Percentiles rank a stretch among this genome's conserved stretches.
These are phyloP conservation scores for Drosophila affinis DNA, from an alignment of 2,888 invertebrate species.

Conservation along the genomic window DNA sequence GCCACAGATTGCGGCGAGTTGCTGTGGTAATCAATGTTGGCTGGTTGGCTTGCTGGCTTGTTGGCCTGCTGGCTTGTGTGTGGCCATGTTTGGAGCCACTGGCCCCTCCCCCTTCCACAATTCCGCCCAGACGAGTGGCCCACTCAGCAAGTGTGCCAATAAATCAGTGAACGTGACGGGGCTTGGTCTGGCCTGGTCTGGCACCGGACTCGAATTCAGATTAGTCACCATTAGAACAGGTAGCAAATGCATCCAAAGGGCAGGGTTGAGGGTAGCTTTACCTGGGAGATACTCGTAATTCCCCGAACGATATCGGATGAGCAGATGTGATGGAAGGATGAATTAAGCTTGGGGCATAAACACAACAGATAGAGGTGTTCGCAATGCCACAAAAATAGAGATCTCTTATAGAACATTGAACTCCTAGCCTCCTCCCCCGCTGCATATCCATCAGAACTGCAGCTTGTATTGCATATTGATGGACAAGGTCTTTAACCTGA, in stretches of 20 bases:
- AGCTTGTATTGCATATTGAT: conserved; percentile 31
- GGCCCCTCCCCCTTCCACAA: neutral
- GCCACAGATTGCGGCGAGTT: conserved; percentile 30
- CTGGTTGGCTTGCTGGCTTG: conserved; percentile 4
- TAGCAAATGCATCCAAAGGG: conserved; percentile 12
- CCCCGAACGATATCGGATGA: neutral
- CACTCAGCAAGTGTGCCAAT: conserved; percentile 73
- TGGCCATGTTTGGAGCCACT: conserved; percentile 38
- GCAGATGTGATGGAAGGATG: conserved; percentile 19
- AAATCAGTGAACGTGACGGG: conserved; percentile 72
- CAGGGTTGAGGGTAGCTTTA: conserved; percentile 26
- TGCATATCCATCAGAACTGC: conserved; percentile 18
- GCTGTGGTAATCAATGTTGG: conserved; percentile 57
- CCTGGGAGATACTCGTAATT: neutral
- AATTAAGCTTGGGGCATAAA: too few relatives aligned
- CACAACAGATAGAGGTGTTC: neutral
- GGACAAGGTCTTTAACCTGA: conserved; percentile 66
- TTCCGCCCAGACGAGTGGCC: conserved; percentile 49
- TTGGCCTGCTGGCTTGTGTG: conserved; percentile 11
- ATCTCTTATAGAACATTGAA: conserved; percentile 41
- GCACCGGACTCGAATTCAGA: conserved; percentile 18
- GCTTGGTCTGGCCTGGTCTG: neutral
- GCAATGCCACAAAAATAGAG: neutral
- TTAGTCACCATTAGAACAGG: conserved; percentile 19
- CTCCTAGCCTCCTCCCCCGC: conserved; percentile 11